Evolutionary conservation across 2,797 vertebrate species (phyloP).

Genomic region (Spinus pinus): DNA sequence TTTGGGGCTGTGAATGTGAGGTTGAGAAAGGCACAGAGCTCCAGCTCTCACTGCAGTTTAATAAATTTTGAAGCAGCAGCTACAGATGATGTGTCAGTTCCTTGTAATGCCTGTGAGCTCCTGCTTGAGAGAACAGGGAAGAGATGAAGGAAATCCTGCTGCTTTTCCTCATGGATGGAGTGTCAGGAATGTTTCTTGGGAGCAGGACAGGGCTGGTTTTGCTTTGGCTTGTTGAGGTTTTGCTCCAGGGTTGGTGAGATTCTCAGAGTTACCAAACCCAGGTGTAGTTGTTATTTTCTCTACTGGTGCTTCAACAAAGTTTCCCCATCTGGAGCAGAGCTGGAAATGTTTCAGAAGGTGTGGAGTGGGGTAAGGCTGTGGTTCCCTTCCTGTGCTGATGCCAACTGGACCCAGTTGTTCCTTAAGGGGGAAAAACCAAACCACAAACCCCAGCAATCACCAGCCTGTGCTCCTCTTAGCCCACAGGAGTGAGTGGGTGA

Average conservation of each 20-base stretch:
- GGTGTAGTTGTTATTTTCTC: background rate
- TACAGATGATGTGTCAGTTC: background rate
- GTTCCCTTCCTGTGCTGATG: background rate
- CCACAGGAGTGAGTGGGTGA: background rate
- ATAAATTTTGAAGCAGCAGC: background rate
- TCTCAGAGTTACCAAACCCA: background rate
- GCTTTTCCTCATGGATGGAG: background rate
- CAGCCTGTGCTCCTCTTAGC: background rate
- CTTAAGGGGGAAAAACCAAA: rapidly evolving
- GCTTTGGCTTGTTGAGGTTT: background rate
- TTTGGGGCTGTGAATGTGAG: background rate
- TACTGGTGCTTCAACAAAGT: background rate
- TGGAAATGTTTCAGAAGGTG: background rate
- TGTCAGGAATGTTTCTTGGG: background rate
- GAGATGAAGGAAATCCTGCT: background rate
- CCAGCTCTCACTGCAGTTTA: background rate
- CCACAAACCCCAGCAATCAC: background rate
- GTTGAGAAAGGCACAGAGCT: background rate
- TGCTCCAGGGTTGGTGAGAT: background rate
- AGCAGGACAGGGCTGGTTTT: background rate
- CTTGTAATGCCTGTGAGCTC: background rate
- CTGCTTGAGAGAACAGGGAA: background rate
- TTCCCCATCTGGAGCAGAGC: background rate
- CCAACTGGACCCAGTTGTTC: background rate
- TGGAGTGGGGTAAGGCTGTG: background rate